A percentile compares a stretch with the other conserved stretches of the same genome.
phyloP scores from a whole-genome alignment of 35 echinoderm and acorn worm species.

The Holothuria glaberrima region DNA sequence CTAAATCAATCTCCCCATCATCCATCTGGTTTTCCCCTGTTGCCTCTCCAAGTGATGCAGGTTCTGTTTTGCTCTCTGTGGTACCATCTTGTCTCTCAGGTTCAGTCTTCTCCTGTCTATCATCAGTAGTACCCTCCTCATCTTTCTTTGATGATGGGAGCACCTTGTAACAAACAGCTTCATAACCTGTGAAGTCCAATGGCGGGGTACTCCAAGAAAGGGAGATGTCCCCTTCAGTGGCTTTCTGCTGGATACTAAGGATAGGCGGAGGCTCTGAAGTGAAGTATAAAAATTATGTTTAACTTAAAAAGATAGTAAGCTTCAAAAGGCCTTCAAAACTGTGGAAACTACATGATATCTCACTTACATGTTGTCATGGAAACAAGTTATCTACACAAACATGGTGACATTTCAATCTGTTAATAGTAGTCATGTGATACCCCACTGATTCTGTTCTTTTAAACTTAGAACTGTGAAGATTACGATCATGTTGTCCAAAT shows the following conservation, averaged over 20 bases:
- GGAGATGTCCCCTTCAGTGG: conserved; percentile 11
- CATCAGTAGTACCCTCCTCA: no score
- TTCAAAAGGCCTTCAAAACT: neutral
- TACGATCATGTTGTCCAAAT: no score
- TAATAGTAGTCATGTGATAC: no score
- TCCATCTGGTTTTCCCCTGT: neutral
- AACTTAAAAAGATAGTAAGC: no score
- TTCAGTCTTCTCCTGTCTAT: neutral
- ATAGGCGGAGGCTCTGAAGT: conserved; percentile 21
- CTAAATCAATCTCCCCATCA: neutral
- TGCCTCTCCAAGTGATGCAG: neutral
- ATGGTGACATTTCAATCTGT: neutral
- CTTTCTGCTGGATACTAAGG: neutral
- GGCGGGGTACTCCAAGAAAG: conserved; percentile 34
- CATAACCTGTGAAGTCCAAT: conserved; percentile 36
- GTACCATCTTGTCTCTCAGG: neutral
- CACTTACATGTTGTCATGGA: neutral
- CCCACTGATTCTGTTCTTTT: no score
- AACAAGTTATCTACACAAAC: neutral
- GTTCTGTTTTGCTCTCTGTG: neutral
- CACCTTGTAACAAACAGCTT: conserved; percentile 19
- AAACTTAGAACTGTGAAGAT: no score
- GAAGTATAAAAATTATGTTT: neutral
- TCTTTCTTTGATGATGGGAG: neutral
- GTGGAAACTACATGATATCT: neutral